Evolutionary conservation across 2,888 invertebrate genomes (phyloP), one percentile per base, ranked within the genome.

Genomic region (Bugulina stolonifera): DNA sequence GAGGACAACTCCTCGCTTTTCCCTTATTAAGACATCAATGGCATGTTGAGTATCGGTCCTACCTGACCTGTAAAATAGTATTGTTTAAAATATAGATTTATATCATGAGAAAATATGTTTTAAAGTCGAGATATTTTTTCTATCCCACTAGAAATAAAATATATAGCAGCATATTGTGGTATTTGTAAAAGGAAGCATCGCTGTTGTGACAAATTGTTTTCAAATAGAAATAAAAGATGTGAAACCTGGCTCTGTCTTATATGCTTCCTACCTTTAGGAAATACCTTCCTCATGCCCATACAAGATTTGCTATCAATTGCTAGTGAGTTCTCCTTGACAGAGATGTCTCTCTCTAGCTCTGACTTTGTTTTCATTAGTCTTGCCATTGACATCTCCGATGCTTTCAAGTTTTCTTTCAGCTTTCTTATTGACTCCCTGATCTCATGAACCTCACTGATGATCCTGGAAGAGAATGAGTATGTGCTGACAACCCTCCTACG

Each of bases 291-390:
- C 80, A 95, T 88, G 1, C 94, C 93, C 88, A 93, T 90, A 84
- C 95, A 95, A 86, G 93, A 93, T 85, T 94, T 94, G 75, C 92
- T 88, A 87, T 96, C 95, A 76, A 95, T 93, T 83, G 93, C 92
- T 74, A 95, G 87, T 18, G 93, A 90, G 81, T 93, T 93, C 75
- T 91, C 90, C 87, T 96, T 96, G 81, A 90, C 88, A 71, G 90
- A 89, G 74, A 93, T 87, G 85, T 96, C 94, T 55, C 91, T 89
- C 85, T 96, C 94, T 69, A 96, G 87, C 55, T 89, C 89, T 1
- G 92, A 89, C 78, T 92, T 89, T 18, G 92, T 93, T 81, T 92
- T 91, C 71, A 94, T 87, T 78, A 96, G 86, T 34, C 83, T 77
- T 34, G 81, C 81, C 73, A 84, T 76, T 54, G 81, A 79, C 73